Evolutionary conservation across 1,140 invertebrate genomes (phyloP).

Genomic region (Nasonia giraulti): DNA sequence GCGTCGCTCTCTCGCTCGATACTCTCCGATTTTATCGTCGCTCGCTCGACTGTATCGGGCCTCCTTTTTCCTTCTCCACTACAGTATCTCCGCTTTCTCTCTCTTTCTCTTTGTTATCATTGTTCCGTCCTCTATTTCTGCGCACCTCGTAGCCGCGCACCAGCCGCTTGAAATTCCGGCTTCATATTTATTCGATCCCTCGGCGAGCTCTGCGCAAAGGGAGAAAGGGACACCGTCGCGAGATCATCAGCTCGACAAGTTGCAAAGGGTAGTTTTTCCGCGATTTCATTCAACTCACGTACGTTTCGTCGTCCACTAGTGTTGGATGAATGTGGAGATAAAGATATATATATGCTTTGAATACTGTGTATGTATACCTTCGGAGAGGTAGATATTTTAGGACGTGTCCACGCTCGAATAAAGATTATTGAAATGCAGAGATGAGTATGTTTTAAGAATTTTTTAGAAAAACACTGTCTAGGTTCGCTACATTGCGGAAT

Average conservation of each 20-base stretch:
- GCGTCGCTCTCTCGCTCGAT: background rate
- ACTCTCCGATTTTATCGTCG: background rate
- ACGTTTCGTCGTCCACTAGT: background rate
- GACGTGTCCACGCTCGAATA: background rate
- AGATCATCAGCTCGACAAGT: conserved; percentile 35
- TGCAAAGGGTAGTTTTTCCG: conserved; percentile 6
- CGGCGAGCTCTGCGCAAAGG: background rate
- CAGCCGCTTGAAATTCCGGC: conserved; percentile 16
- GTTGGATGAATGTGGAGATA: background rate
- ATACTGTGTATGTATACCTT: background rate
- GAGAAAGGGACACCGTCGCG: background rate
- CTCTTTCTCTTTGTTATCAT: background rate
- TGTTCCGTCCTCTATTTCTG: background rate
- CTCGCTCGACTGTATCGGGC: background rate
- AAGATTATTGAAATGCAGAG: background rate
- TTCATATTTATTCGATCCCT: conserved; percentile 39
- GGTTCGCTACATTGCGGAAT: too few species aligned
- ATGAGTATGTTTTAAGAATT: background rate
- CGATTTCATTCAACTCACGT: conserved; percentile 23
- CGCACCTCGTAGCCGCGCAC: too few species aligned
- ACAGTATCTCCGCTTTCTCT: background rate
- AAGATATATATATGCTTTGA: too few species aligned
- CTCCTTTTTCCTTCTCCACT: background rate
- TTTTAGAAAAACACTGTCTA: background rate
- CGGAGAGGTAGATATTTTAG: background rate